Conservation (phyloP, 2,797 vertebrate species). For the Cyprinodon diabolis region DNA sequence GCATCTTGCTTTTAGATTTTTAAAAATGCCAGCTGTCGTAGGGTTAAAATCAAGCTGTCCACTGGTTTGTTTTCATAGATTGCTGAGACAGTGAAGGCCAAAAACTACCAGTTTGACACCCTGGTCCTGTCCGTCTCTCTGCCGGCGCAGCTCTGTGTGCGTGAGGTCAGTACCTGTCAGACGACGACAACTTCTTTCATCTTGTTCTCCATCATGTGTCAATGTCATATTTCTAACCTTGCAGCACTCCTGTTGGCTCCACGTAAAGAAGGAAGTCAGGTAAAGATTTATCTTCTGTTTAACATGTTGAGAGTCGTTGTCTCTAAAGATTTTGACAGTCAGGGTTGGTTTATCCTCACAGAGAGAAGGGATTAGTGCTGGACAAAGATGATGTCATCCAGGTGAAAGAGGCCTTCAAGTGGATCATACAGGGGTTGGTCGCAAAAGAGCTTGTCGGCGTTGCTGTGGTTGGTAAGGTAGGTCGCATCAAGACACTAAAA, state of each 20-base stretch:
- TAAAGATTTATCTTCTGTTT: conserved; percentile 21
- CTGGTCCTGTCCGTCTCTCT: conserved; percentile 92
- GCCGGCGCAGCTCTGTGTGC: conserved; percentile 92
- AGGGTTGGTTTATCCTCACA: conserved; percentile 25
- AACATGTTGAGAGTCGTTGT: neutral
- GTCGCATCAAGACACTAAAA: neutral
- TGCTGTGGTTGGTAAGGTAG: conserved; percentile 87
- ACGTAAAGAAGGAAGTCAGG: conserved; percentile 79
- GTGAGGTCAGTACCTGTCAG: conserved; percentile 84
- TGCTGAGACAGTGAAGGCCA: conserved; percentile 82
- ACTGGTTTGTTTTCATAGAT: conserved; percentile 77
- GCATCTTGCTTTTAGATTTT: neutral
- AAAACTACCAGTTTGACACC: conserved; percentile 87
- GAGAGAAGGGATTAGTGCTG: conserved; percentile 78
- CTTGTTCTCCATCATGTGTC: neutral
- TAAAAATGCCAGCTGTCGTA: no score
- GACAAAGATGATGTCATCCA: conserved; percentile 87
- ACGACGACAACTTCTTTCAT: neutral
- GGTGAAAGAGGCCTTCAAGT: conserved; percentile 97
- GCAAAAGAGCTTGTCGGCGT: conserved; percentile 87
- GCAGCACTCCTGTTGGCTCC: conserved; percentile 82
- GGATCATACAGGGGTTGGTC: conserved; percentile 81
- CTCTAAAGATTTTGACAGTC: no score
- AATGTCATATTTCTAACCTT: neutral
- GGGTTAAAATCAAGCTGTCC: neutral